These are phyloP conservation scores for Cylloceria caligata DNA, from an alignment of 2,888 invertebrate genomes.

Conservation along the genomic window DNA sequence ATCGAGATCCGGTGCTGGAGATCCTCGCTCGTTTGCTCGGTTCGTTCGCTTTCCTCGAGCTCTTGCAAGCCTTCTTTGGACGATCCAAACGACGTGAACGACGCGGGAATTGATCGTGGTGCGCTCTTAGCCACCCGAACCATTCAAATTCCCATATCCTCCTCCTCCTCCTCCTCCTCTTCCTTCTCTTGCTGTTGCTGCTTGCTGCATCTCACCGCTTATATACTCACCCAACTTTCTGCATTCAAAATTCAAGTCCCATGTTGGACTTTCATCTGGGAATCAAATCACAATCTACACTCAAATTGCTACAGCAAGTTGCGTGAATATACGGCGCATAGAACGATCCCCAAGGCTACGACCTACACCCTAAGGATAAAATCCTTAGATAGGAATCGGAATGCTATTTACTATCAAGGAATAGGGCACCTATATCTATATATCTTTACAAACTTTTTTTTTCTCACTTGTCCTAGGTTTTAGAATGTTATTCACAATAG, in stretches of 20 bases:
- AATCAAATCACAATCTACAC: conserved; percentile 36
- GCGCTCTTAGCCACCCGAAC: conserved; percentile 2
- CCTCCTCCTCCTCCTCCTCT: too few species aligned
- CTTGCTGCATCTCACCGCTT: neutral
- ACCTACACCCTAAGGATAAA: conserved; percentile 41
- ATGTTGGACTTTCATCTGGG: conserved; percentile 3
- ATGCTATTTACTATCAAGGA: neutral
- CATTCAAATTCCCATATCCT: conserved; percentile 11
- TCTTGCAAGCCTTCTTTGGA: conserved; percentile 47
- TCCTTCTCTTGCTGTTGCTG: too few species aligned
- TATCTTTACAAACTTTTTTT: neutral
- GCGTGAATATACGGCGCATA: neutral
- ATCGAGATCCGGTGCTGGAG: conserved; percentile 54
- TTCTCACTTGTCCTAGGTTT: too few species aligned
- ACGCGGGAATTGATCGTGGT: neutral
- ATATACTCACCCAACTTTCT: conserved; percentile 22
- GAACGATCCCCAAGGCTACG: conserved; percentile 29
- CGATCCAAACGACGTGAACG: conserved; percentile 18
- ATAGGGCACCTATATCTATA: neutral
- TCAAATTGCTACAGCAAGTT: neutral
- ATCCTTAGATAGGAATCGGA: neutral
- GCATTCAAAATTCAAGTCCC: conserved; percentile 26
- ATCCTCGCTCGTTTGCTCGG: conserved; percentile 57
- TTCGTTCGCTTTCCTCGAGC: conserved; percentile 25
- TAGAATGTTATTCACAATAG: neutral